Evolutionary conservation across 2,113 vertebrate genomes (phyloP).

Genomic region (Plecotus auritus): DNA sequence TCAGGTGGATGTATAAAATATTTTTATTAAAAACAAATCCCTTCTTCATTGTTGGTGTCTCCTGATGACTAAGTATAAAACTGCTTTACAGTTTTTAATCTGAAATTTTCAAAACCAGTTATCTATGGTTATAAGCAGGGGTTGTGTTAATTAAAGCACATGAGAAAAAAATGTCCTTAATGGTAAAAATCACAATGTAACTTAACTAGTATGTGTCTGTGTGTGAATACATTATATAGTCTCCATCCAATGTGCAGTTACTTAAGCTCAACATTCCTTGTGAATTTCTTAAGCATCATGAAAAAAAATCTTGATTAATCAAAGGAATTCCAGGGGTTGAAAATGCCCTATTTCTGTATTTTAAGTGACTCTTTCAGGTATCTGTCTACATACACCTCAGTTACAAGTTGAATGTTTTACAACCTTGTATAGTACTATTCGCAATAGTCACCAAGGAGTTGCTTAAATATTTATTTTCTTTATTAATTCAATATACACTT

Average conservation of each 20-base stretch:
- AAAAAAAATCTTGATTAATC: not conserved
- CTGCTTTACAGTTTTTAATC: not conserved
- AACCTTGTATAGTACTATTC: not conserved
- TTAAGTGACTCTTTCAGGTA: not conserved
- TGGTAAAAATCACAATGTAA: not conserved
- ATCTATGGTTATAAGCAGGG: not conserved
- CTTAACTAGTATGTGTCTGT: not conserved
- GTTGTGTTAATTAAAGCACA: not conserved
- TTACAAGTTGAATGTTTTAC: not conserved
- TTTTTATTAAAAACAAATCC: constrained; percentile 28
- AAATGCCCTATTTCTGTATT: not conserved
- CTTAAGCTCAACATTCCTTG: not conserved
- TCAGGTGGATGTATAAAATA: constrained; percentile 25
- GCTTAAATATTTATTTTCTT: constrained; percentile 19
- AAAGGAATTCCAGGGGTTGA: not conserved
- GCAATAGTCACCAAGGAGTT: not conserved
- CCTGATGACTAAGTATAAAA: not conserved
- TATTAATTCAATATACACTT: constrained; percentile 14
- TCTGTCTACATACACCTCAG: not conserved
- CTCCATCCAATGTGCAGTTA: not conserved
- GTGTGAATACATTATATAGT: not conserved
- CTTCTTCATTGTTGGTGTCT: not conserved
- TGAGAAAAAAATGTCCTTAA: not conserved
- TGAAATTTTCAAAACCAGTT: not conserved
- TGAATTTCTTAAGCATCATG: constrained; percentile 4